phyloP scores from a whole-genome alignment of 2,797 vertebrate species.

The Diceros bicornis region DNA sequence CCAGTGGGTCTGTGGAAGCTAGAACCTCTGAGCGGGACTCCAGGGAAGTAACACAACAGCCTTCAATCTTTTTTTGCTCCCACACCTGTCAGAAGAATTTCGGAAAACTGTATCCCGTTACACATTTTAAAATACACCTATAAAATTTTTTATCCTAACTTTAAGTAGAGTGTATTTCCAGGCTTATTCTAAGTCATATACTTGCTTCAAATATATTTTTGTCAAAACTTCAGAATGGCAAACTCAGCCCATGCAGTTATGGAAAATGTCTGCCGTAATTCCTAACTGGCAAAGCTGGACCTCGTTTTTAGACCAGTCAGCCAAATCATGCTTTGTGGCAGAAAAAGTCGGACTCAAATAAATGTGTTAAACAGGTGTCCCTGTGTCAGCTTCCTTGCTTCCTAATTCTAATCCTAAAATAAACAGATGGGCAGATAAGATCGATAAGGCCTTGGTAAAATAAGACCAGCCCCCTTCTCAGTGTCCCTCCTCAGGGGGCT shows the following conservation, averaged over 20 bases:
- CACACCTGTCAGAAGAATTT: slow-evolving; percentile 23
- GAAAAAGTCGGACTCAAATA: background rate
- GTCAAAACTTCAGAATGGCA: background rate
- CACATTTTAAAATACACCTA: background rate
- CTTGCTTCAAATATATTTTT: background rate
- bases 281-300: background rate
- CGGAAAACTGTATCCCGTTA: background rate
- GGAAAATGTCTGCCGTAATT: background rate
- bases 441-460: background rate
- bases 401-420: slow-evolving; percentile 41
- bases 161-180: background rate
- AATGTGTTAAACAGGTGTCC: background rate
- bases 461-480: background rate
- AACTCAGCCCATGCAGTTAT: background rate
- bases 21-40: background rate
- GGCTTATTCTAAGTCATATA: background rate
- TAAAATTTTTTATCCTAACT: background rate
- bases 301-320: background rate
- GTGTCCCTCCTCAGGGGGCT: background rate
- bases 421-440: background rate
- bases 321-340: background rate
- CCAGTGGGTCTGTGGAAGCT: background rate
- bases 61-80: background rate
- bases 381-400: background rate
- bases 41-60: background rate